Conservation (phyloP, 2,113 vertebrate genomes). For the Macrotus californicus region DNA sequence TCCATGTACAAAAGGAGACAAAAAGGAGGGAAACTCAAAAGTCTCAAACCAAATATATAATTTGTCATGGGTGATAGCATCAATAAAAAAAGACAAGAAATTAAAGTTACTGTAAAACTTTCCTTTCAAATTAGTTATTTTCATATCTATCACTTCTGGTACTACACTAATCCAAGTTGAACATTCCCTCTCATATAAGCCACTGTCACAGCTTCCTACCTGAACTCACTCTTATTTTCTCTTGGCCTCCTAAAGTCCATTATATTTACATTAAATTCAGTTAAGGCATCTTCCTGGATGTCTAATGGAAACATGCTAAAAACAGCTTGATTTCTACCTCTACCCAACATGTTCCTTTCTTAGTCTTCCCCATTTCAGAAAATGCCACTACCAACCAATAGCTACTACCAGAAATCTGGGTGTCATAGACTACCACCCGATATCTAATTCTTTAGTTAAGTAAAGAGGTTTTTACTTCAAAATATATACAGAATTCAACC, state of each 20-base stretch:
- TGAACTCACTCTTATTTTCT: not conserved
- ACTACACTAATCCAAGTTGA: not conserved
- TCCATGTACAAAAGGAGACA: not conserved
- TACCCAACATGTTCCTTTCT: not conserved
- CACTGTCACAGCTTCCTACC: not conserved
- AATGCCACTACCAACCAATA: not conserved
- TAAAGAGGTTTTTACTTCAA: not conserved
- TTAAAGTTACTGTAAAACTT: not conserved
- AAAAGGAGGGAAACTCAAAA: not conserved
- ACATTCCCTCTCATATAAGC: not conserved
- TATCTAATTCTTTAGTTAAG: not conserved
- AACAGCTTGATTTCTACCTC: not conserved
- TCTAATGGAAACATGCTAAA: not conserved
- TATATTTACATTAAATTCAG: not conserved
- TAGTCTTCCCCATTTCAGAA: not conserved
- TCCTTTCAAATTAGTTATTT: not conserved
- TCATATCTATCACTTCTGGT: not conserved
- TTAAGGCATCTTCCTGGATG: not conserved
- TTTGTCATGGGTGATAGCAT: not conserved
- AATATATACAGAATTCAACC: not conserved
- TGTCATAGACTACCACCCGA: not conserved
- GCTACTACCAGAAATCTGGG: not conserved
- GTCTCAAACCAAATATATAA: not conserved
- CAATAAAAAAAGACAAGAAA: not conserved
- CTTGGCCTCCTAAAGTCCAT: not conserved